Evolutionary conservation across 2,113 vertebrate genomes (phyloP).

Genomic region (Riparia riparia): DNA sequence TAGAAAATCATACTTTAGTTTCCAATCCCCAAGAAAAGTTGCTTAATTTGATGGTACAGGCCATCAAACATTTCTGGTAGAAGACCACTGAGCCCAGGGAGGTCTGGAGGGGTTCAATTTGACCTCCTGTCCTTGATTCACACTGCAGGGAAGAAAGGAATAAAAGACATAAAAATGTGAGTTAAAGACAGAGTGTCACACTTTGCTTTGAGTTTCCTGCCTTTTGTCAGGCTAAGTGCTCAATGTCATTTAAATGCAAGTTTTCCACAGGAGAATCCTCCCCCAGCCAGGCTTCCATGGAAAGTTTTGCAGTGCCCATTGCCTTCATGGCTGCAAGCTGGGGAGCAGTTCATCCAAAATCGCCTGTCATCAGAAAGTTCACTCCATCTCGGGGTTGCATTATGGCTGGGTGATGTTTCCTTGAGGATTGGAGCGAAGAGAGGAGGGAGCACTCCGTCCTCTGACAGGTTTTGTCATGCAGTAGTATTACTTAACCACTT

Average conservation of each 20-base stretch:
- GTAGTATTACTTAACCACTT: neutral
- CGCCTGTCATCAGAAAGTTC: neutral
- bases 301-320: neutral
- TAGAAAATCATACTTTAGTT: neutral
- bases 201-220: conserved; percentile 65
- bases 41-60: neutral
- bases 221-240: conserved; percentile 58
- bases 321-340: neutral
- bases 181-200: conserved; percentile 36
- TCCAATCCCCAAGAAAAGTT: neutral
- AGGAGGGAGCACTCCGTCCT: neutral
- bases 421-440: neutral
- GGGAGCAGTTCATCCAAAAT: neutral
- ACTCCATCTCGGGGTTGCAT: neutral
- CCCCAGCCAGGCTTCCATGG: neutral
- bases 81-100: neutral
- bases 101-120: neutral
- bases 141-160: neutral
- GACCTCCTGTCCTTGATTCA: conserved; percentile 44
- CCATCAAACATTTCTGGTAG: neutral
- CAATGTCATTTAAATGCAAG: conserved; percentile 51
- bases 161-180: conserved; percentile 61
- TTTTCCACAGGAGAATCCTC: neutral
- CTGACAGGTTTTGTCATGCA: neutral
- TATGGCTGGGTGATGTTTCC: neutral